phyloP scores from a whole-genome alignment of 2,797 vertebrate species.

The Melanotaenia parkinsoni region DNA sequence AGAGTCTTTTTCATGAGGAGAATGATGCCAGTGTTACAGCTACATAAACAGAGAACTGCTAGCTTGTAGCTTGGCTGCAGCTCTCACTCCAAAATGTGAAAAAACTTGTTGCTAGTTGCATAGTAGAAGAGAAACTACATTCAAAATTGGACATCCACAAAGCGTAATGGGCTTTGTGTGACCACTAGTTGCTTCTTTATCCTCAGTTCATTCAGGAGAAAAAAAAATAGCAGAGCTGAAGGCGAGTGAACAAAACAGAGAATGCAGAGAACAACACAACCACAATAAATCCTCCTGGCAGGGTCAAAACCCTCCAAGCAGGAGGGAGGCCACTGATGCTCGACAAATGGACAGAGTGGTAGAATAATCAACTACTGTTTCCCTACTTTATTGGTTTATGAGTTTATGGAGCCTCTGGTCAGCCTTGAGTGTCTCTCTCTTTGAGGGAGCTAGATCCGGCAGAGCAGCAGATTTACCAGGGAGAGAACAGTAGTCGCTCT shows the following conservation, averaged over 20 bases:
- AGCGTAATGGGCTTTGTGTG: background rate
- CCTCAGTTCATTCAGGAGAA: conserved; percentile 26
- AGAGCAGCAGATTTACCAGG: conserved; percentile 22
- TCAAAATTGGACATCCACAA: background rate
- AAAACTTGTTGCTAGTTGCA: background rate
- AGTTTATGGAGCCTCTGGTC: conserved; percentile 57
- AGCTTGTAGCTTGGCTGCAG: background rate
- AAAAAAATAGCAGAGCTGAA: conserved; percentile 29
- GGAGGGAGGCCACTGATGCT: conserved; percentile 70
- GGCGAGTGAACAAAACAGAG: conserved; percentile 47
- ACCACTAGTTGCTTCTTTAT: conserved; percentile 47
- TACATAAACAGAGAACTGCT: background rate
- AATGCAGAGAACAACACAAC: conserved; percentile 43
- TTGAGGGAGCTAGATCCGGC: conserved; percentile 33
- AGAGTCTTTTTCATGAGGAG: background rate
- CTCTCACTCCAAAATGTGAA: background rate
- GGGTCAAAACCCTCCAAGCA: conserved; percentile 66
- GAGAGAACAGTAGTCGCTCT: background rate
- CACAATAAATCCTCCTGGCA: conserved; percentile 68
- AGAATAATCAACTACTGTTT: conserved; percentile 76
- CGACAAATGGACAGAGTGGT: conserved; percentile 74
- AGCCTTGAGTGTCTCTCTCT: conserved; percentile 25
- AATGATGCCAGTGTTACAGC: background rate
- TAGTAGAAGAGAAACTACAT: background rate
- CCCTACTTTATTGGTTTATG: conserved; percentile 70